These are phyloP conservation scores for Delia radicum DNA, from an alignment of 1,140 invertebrate species.

Conservation along the genomic window DNA sequence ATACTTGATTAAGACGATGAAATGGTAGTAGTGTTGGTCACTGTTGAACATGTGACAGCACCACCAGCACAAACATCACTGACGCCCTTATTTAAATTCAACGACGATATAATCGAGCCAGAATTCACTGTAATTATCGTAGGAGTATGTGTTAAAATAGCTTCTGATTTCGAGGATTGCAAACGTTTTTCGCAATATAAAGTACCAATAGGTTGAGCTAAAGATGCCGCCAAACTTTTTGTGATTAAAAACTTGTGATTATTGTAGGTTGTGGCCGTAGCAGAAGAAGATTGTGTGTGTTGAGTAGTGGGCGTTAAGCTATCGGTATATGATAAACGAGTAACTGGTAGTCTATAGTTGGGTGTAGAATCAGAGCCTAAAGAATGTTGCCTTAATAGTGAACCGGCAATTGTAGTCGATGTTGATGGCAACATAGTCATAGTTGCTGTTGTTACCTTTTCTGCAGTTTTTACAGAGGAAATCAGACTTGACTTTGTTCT, in stretches of 20 bases:
- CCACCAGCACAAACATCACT: background rate
- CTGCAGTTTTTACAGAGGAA: background rate
- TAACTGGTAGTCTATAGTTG: background rate
- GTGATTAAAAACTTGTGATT: conserved; percentile 35
- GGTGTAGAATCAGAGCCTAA: background rate
- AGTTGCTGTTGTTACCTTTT: background rate
- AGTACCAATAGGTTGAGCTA: conserved; percentile 44
- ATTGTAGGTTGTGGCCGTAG: background rate
- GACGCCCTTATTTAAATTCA: too few species aligned
- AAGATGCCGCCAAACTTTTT: conserved; percentile 45
- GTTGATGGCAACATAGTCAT: background rate
- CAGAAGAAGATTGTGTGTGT: background rate
- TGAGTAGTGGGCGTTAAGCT: background rate
- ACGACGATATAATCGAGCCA: background rate
- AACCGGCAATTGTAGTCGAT: conserved; percentile 4
- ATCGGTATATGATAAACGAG: background rate
- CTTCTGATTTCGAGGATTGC: conserved; percentile 49
- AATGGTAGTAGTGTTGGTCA: background rate
- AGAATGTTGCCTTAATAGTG: background rate
- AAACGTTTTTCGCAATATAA: conserved; percentile 52
- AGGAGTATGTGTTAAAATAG: conserved; percentile 30
- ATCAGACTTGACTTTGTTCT: conserved; percentile 31
- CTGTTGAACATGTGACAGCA: background rate
- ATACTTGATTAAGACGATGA: background rate
- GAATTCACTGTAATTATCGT: background rate